Evolutionary conservation across 2,113 vertebrate genomes (phyloP).

Genomic region (Pheucticus melanocephalus): DNA sequence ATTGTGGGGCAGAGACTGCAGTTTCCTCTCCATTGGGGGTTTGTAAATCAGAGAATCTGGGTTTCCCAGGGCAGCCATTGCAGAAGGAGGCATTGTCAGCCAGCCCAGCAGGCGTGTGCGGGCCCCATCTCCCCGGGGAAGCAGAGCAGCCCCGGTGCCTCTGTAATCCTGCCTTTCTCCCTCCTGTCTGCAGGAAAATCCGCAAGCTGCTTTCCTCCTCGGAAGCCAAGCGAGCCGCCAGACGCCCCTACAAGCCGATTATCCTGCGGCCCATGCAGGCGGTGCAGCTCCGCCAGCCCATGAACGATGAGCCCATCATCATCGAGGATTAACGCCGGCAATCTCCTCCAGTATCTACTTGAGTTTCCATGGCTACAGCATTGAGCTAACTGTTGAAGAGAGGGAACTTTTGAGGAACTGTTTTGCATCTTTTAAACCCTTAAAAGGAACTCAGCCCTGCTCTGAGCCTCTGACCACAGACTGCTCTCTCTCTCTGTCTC

Average conservation of each 20-base stretch:
- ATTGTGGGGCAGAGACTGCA: background rate
- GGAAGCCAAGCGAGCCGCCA: conserved; percentile 80
- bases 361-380: conserved; percentile 52
- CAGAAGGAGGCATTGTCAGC: background rate
- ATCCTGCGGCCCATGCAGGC: conserved; percentile 76
- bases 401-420: conserved; percentile 59
- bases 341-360: conserved; percentile 35
- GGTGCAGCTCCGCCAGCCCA: conserved; percentile 72
- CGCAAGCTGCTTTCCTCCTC: conserved; percentile 81
- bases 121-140: background rate
- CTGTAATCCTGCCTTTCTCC: background rate
- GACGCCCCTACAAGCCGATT: conserved; percentile 77
- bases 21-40: background rate
- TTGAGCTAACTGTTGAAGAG: conserved; percentile 52
- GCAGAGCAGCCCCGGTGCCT: rapidly evolving
- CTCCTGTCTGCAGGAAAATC: conserved; percentile 69
- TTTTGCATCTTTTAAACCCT: conserved; percentile 79
- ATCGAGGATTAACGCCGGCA: conserved; percentile 77
- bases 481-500: conserved; percentile 66
- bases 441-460: conserved; percentile 64
- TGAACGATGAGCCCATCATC: conserved; percentile 81
- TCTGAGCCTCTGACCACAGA: conserved; percentile 78
- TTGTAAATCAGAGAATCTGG: background rate
- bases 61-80: background rate
- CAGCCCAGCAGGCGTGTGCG: rapidly evolving